Evolutionary conservation across 2,888 invertebrate species (phyloP).

Genomic region (Eupithecia exiguata): DNA sequence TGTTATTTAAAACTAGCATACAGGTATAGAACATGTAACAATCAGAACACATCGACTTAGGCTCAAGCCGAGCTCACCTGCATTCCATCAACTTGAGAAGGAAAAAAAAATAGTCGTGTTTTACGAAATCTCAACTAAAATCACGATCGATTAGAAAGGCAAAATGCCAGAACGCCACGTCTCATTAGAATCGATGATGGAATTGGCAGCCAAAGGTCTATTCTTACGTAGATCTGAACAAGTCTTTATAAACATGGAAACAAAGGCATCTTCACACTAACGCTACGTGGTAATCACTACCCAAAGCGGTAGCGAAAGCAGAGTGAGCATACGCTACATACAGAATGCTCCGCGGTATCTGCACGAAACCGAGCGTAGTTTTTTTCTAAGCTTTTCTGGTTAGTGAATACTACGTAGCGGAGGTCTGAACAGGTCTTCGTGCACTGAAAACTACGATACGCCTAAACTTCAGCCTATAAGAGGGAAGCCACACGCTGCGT

Average conservation of each 20-base stretch:
- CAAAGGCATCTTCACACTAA: background rate
- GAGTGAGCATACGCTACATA: too few relatives aligned
- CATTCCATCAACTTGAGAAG: background rate
- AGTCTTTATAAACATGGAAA: background rate
- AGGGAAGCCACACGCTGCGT: too few relatives aligned
- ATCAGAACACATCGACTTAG: background rate
- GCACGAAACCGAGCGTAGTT: too few relatives aligned
- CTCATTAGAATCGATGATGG: background rate
- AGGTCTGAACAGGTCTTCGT: background rate
- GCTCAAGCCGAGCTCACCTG: background rate
- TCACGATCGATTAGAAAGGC: background rate
- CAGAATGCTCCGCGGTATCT: too few relatives aligned
- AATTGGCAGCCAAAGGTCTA: background rate
- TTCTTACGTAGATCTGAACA: background rate
- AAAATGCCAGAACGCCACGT: background rate
- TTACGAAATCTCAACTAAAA: background rate
- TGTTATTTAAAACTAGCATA: background rate
- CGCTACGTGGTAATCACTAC: background rate
- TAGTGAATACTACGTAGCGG: background rate
- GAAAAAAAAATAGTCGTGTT: background rate
- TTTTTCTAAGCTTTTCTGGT: background rate
- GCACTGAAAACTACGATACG: background rate
- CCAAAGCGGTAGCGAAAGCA: background rate
- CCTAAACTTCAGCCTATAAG: background rate
- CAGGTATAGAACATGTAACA: constrained; percentile 1